phyloP scores from a whole-genome alignment of 2,797 vertebrate genomes.

The Petrocephalus sullivani region DNA sequence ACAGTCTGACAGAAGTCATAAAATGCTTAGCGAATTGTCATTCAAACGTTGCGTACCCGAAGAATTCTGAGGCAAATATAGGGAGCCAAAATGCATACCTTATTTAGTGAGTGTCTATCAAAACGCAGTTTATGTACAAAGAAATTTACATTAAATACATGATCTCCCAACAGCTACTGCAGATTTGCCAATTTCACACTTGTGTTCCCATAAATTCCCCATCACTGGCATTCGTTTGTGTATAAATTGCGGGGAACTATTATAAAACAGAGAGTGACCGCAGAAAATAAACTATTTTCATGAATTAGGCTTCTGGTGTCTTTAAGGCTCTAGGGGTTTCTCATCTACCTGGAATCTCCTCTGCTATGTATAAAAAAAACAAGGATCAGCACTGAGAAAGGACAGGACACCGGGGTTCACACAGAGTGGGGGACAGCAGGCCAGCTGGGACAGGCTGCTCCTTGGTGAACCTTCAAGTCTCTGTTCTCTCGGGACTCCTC shows the following conservation, averaged over 20 bases:
- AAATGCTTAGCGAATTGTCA: not conserved
- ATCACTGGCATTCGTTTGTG: not conserved
- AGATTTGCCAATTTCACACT: constrained; percentile 13
- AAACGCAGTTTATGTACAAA: constrained; percentile 55
- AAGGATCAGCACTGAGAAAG: constrained; percentile 19
- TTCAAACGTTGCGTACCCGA: not conserved
- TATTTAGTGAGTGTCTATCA: not conserved
- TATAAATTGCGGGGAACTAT: not conserved
- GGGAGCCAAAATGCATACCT: not conserved
- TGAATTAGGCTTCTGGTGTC: not conserved
- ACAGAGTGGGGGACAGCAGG: not conserved
- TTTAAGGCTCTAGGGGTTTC: not conserved
- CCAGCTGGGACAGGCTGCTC: not conserved
- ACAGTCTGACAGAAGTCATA: not conserved
- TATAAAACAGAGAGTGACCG: not conserved
- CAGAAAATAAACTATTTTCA: not conserved
- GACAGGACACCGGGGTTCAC: not conserved
- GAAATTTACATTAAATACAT: constrained; percentile 69
- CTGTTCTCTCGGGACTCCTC: not conserved
- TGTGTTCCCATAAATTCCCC: constrained; percentile 20
- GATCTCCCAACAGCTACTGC: constrained; percentile 19
- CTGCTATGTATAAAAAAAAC: constrained; percentile 32
- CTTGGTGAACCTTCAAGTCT: not conserved
- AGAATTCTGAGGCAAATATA: not conserved
- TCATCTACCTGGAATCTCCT: not conserved